Percentiles rank a stretch among this genome's conserved stretches.
Conservation (phyloP, 2,888 invertebrate genomes). For the Erebia palarica region DNA sequence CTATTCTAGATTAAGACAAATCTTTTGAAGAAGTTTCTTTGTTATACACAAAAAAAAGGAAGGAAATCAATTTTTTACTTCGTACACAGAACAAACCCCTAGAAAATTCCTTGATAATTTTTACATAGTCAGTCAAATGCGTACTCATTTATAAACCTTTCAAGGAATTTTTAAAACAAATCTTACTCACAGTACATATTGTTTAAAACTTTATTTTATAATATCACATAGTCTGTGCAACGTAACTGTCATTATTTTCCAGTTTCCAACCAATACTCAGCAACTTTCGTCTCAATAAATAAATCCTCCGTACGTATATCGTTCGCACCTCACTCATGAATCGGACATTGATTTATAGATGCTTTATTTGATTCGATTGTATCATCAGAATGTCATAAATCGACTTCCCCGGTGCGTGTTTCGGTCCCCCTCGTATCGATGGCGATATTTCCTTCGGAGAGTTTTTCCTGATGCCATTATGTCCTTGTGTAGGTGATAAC, state of each 20-base stretch:
- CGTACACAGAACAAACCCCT: too few species aligned
- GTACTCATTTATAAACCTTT: too few species aligned
- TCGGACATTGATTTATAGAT: conserved; percentile 79
- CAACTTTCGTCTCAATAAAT: conserved; percentile 28
- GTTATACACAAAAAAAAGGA: too few species aligned
- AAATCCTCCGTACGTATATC: conserved; percentile 47
- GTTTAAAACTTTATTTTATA: neutral
- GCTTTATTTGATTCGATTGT: conserved; percentile 81
- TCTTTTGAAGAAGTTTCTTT: too few species aligned
- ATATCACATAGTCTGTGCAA: neutral
- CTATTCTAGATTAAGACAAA: too few species aligned
- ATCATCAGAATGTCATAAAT: conserved; percentile 81
- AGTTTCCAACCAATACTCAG: conserved; percentile 1
- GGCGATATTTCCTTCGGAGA: conserved; percentile 59
- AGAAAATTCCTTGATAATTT: too few species aligned
- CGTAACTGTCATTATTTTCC: conserved; percentile 2
- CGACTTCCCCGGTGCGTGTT: conserved; percentile 50
- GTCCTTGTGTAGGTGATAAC: conserved; percentile 72
- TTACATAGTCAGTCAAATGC: too few species aligned
- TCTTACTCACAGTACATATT: neutral
- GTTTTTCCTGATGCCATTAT: conserved; percentile 74
- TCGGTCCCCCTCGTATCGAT: conserved; percentile 51
- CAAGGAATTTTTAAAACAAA: too few species aligned
- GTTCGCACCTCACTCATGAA: conserved; percentile 60
- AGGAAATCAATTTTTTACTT: too few species aligned